A percentile compares a stretch with the other conserved stretches of the same genome.
Conservation (phyloP, 2,797 vertebrate species). For the Poecilia picta region DNA sequence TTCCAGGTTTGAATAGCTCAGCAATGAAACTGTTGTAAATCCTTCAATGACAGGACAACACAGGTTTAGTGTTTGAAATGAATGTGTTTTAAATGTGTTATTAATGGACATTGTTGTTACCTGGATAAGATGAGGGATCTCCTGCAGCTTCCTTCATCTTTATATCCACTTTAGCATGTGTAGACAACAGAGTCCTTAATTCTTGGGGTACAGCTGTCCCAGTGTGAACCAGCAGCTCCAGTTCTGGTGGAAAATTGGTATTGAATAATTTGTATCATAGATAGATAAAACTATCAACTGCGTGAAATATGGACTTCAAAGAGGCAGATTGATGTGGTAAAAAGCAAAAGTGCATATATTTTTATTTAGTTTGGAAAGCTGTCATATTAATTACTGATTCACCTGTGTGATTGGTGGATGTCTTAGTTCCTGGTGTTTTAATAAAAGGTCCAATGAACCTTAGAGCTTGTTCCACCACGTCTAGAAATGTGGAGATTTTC, state of each 20-base stretch:
- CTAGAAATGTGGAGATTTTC: constrained; percentile 66
- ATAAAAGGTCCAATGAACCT: constrained; percentile 52
- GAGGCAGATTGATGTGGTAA: neutral
- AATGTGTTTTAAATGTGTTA: constrained; percentile 7
- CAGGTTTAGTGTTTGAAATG: neutral
- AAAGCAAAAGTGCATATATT: neutral
- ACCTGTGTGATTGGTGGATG: constrained; percentile 55
- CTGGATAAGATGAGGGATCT: constrained; percentile 60
- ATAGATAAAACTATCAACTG: neutral
- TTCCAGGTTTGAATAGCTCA: constrained; percentile 75
- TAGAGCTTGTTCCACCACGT: constrained; percentile 61
- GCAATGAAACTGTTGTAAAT: constrained; percentile 65
- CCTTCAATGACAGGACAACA: constrained; percentile 62
- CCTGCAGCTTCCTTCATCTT: constrained; percentile 76
- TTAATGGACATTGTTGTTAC: constrained; percentile 43
- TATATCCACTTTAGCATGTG: constrained; percentile 51
- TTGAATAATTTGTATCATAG: too few species aligned
- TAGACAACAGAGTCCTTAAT: constrained; percentile 44
- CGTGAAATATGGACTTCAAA: neutral
- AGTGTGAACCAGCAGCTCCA: constrained; percentile 57
- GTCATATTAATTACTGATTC: neutral
- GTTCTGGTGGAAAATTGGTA: constrained; percentile 55
- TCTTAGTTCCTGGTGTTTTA: constrained; percentile 5
- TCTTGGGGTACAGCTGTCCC: constrained; percentile 46
- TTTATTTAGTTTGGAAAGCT: neutral